Conservation (phyloP, 2,797 vertebrate genomes). For the Myiothlypis chrysogaster region DNA sequence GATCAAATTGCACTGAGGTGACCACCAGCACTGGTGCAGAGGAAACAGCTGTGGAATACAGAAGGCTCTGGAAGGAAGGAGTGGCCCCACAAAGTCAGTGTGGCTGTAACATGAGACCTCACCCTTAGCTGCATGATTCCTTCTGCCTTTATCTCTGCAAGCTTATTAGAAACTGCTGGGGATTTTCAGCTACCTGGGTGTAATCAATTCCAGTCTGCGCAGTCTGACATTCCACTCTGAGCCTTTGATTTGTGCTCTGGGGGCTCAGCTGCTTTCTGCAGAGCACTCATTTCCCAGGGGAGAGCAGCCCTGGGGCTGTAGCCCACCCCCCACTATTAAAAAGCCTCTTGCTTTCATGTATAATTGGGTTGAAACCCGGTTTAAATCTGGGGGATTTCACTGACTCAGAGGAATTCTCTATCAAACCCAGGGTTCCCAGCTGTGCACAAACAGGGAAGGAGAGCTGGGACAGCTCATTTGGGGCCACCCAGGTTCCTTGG, state of each 20-base stretch:
- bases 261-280: neutral
- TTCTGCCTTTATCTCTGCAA: neutral
- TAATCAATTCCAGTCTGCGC: neutral
- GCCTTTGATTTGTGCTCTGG: neutral
- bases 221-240: neutral
- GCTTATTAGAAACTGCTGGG: neutral
- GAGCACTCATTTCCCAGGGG: neutral
- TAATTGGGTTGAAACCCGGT: neutral
- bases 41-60: neutral
- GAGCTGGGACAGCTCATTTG: neutral
- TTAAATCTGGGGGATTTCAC: neutral
- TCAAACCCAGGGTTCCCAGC: neutral
- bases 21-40: neutral
- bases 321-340: neutral
- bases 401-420: neutral
- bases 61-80: neutral
- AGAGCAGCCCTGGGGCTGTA: neutral
- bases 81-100: neutral
- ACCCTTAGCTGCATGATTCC: neutral
- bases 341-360: neutral
- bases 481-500: neutral
- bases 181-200: neutral
- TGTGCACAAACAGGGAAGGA: neutral
- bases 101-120: neutral
- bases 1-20: neutral